These are phyloP conservation scores for Eretmochelys imbricata DNA, from an alignment of 2,113 vertebrate genomes.

Conservation along the genomic window DNA sequence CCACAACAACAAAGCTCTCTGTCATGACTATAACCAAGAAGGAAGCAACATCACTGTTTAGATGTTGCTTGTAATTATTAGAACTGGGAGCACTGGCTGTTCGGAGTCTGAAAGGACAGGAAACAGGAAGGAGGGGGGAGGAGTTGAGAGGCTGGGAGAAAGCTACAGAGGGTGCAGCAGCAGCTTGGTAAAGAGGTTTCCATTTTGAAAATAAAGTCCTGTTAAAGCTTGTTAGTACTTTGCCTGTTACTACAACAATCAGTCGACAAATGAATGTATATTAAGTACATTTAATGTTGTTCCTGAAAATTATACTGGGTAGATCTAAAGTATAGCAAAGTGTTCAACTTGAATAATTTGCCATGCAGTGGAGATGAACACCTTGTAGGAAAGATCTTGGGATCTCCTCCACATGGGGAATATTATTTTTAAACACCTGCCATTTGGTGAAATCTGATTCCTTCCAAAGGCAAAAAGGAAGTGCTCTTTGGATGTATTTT, in stretches of 20 bases:
- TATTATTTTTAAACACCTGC: neutral
- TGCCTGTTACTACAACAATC: no score
- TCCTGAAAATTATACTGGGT: neutral
- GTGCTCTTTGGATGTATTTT: neutral
- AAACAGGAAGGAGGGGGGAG: no score
- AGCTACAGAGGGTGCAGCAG: no score
- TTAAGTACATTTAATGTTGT: neutral
- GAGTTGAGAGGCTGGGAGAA: no score
- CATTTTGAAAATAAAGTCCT: no score
- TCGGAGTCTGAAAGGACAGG: no score
- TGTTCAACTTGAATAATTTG: neutral
- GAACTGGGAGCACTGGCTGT: no score
- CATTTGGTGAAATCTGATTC: neutral
- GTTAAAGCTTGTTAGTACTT: no score
- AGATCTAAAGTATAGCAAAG: neutral
- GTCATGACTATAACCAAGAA: neutral
- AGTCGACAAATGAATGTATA: neutral
- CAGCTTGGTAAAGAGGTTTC: no score
- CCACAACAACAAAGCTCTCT: neutral
- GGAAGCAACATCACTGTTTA: neutral
- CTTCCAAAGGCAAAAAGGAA: neutral
- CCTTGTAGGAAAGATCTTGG: neutral
- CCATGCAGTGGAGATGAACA: neutral
- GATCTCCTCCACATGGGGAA: neutral
- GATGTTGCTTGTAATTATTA: no score